Conservation (phyloP, 2,797 vertebrate genomes). For the Vireo griseus region DNA sequence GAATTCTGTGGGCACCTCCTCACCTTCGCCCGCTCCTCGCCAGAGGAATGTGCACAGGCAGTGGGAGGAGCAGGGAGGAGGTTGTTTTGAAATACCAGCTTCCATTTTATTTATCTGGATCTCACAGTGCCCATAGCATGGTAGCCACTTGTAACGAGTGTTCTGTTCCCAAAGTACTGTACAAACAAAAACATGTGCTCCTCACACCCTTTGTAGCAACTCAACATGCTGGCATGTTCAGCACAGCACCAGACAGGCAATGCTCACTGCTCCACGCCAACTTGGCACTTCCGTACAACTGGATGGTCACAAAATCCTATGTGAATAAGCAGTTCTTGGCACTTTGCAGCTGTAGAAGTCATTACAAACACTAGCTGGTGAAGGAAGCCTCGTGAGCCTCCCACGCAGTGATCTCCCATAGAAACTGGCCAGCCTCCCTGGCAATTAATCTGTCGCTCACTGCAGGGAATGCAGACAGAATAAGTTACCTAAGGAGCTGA, state of each 20-base stretch:
- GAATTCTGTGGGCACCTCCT: not conserved
- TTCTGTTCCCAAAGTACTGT: not conserved
- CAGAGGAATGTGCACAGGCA: not conserved
- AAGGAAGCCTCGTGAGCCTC: conserved; percentile 21
- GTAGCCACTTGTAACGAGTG: not conserved
- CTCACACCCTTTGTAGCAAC: not conserved
- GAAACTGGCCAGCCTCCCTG: conserved; percentile 35
- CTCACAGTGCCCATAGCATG: not conserved
- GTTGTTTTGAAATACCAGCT: conserved; percentile 44
- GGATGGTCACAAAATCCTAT: not conserved
- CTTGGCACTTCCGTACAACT: not conserved
- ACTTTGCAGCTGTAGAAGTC: not conserved
- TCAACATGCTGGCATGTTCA: not conserved
- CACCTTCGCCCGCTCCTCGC: not conserved
- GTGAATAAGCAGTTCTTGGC: not conserved
- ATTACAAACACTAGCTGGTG: not conserved
- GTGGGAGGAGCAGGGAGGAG: conserved; percentile 1
- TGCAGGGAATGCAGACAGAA: not conserved
- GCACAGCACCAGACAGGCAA: not conserved
- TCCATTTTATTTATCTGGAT: conserved; percentile 20
- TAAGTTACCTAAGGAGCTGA: not conserved
- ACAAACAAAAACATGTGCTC: not conserved
- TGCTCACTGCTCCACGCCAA: not conserved
- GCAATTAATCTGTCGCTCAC: not conserved
- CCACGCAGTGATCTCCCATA: conserved; percentile 24